phyloP scores from a whole-genome alignment of 2,888 invertebrate species.

The Lasioglossum malachurum region DNA sequence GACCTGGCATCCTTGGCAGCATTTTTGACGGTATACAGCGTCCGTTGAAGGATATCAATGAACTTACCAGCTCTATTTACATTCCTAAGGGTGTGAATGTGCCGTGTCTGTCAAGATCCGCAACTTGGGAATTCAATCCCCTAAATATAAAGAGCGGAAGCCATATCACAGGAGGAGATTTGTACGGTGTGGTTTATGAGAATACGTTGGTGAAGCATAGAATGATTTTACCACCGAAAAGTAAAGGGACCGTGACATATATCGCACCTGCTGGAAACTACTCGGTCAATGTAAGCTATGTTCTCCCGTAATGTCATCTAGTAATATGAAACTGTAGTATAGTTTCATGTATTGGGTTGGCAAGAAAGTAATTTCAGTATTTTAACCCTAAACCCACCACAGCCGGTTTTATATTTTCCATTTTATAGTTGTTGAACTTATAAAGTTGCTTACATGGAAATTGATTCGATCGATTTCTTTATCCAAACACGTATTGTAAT shows the following conservation, averaged over 20 bases:
- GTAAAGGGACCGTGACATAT: constrained; percentile 98
- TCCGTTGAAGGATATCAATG: constrained; percentile 98
- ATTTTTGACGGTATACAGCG: constrained; percentile 99
- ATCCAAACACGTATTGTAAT: too few species aligned
- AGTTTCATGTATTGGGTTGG: not conserved
- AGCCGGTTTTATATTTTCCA: too few species aligned
- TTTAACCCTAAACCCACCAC: too few species aligned
- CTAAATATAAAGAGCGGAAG: constrained; percentile 94
- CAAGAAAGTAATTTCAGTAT: too few species aligned
- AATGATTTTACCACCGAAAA: constrained; percentile 96
- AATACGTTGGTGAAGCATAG: constrained; percentile 99
- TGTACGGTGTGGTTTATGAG: constrained; percentile 98
- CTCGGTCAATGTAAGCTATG: constrained; percentile 92
- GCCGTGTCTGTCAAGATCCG: constrained; percentile 93
- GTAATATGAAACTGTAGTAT: not conserved
- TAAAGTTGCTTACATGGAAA: too few species aligned
- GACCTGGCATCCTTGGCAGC: constrained; percentile 99
- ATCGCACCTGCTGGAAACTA: constrained; percentile 98
- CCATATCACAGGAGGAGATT: constrained; percentile 99
- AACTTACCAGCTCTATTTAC: constrained; percentile 98
- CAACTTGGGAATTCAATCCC: constrained; percentile 97
- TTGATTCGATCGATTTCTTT: too few species aligned
- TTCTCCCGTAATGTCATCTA: not conserved
- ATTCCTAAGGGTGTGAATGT: constrained; percentile 99
- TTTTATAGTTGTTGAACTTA: too few species aligned